A percentile compares a stretch with the other conserved stretches of the same genome.
Conservation (phyloP, 1,140 invertebrate genomes). For the Trinorchestia longiramus region DNA sequence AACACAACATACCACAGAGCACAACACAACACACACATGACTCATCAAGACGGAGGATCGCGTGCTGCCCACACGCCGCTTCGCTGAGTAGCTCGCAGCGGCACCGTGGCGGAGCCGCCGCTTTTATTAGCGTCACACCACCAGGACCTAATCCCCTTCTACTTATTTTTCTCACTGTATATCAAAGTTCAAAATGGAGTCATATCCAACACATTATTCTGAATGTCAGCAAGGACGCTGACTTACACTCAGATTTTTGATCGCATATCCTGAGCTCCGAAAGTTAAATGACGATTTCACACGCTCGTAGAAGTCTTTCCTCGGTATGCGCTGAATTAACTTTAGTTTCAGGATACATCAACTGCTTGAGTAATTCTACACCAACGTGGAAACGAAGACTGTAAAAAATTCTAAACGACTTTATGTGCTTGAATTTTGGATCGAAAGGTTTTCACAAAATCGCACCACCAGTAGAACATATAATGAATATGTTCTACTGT, state of each 20-base stretch:
- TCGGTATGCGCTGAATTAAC: background rate
- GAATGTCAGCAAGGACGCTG: background rate
- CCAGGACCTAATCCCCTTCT: background rate
- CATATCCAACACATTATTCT: background rate
- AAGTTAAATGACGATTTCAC: background rate
- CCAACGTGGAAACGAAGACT: background rate
- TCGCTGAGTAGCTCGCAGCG: too few species aligned
- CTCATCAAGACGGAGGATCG: constrained; percentile 5
- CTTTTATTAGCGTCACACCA: background rate
- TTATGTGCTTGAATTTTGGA: too few species aligned
- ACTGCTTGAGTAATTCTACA: background rate
- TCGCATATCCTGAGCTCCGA: background rate
- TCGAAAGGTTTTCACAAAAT: too few species aligned
- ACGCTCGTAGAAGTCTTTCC: background rate
- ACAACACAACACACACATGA: background rate
- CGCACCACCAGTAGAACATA: too few species aligned
- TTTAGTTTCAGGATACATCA: background rate
- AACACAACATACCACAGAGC: background rate
- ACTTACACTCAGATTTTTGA: background rate
- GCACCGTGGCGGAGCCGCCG: too few species aligned
- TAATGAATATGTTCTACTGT: background rate
- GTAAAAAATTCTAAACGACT: too few species aligned
- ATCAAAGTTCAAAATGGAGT: background rate
- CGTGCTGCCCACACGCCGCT: background rate
- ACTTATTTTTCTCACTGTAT: background rate